Conservation (phyloP, 2,888 invertebrate species). For the Synanthedon tipuliformis region DNA sequence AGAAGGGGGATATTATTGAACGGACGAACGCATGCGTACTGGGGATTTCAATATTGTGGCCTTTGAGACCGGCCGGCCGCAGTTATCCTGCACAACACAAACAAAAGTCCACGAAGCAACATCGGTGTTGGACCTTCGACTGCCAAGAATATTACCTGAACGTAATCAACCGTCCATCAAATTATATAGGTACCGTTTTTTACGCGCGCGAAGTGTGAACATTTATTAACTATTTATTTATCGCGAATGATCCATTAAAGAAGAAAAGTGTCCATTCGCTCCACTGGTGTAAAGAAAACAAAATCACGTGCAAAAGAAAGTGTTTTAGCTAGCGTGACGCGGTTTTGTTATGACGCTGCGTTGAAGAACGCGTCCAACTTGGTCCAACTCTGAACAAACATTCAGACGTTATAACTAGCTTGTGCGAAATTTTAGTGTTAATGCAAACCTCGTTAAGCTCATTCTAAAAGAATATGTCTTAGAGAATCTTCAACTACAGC, state of each 20-base stretch:
- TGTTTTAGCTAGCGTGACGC: slow-evolving; percentile 52
- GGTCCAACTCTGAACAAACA: no score
- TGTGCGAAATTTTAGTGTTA: no score
- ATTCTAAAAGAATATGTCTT: no score
- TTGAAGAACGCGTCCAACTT: slow-evolving; percentile 7
- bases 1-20: slow-evolving; percentile 40
- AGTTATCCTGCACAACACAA: slow-evolving; percentile 49
- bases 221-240: neutral
- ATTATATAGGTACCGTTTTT: neutral
- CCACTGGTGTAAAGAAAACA: slow-evolving; percentile 28
- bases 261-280: neutral
- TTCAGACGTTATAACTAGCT: no score
- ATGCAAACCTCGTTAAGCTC: no score
- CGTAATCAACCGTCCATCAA: slow-evolving; percentile 1
- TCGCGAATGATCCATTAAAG: neutral
- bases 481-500: no score
- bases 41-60: no score
- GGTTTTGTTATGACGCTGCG: slow-evolving; percentile 30
- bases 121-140: slow-evolving; percentile 48
- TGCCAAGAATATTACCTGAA: slow-evolving; percentile 7
- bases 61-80: slow-evolving; percentile 15
- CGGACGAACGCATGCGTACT: slow-evolving; percentile 53
- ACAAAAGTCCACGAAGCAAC: slow-evolving; percentile 50
- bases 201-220: neutral
- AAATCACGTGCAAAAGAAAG: slow-evolving; percentile 61